Percentiles rank a stretch among this genome's conserved stretches.
Evolutionary conservation across 2,888 invertebrate genomes (phyloP).

Genomic region (Phyllotreta cruciferae): DNA sequence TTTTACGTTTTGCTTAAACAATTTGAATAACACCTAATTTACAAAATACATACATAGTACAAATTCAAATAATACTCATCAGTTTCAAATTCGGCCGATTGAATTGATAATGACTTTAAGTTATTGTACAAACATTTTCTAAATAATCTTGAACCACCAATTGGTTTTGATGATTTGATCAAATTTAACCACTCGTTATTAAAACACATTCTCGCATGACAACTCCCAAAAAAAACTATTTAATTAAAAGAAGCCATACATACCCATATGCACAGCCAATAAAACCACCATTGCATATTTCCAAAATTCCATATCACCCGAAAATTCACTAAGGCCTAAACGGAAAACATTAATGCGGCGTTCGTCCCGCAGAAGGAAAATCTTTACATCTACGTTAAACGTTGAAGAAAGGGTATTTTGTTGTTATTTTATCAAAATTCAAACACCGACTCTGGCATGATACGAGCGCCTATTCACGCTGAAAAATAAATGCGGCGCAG

Average conservation of each 20-base stretch:
- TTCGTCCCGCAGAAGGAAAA: background rate
- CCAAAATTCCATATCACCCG: constrained; percentile 3
- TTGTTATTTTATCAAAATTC: constrained; percentile 15
- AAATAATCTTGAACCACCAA: no score
- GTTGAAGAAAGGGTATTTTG: background rate
- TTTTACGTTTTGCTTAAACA: no score
- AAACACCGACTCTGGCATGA: constrained; percentile 11
- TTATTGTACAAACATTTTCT: no score
- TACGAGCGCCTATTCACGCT: constrained; percentile 14
- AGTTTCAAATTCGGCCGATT: no score
- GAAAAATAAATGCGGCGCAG: constrained; percentile 12
- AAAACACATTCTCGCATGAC: no score
- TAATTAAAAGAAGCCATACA: no score
- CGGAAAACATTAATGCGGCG: background rate
- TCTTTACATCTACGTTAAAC: no score
- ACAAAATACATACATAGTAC: background rate
- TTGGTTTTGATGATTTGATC: no score
- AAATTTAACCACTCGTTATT: no score
- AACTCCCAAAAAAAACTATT: no score
- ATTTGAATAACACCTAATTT: no score
- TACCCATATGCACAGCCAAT: background rate
- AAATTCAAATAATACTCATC: constrained; percentile 2
- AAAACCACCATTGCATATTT: background rate
- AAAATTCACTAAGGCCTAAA: background rate
- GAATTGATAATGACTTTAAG: no score